Percentiles rank a stretch among this genome's conserved stretches.
Evolutionary conservation across 2,113 vertebrate species (phyloP).

Genomic region (Capreolus pygargus): DNA sequence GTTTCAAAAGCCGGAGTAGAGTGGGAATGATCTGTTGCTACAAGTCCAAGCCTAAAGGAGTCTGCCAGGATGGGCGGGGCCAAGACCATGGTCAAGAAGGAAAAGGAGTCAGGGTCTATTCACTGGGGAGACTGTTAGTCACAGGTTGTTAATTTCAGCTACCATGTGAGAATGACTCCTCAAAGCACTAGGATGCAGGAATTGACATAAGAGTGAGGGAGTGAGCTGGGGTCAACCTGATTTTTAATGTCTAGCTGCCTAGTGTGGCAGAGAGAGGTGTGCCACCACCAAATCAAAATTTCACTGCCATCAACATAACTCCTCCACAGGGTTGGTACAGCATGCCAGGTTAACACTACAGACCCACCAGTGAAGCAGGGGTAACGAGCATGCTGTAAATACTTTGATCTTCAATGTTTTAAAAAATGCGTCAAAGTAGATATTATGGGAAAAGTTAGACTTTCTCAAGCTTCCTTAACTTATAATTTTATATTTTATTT

Average conservation of each 20-base stretch:
- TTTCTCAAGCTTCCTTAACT: background rate
- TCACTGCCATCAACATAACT: background rate
- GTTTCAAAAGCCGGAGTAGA: conserved; percentile 1
- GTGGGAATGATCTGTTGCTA: background rate
- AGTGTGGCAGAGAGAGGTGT: background rate
- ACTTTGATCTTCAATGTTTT: background rate
- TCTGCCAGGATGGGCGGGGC: background rate
- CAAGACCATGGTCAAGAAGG: background rate
- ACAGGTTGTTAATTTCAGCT: background rate
- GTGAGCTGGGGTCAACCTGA: background rate
- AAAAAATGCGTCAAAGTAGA: background rate
- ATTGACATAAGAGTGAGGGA: background rate
- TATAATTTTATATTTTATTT: background rate
- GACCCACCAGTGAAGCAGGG: background rate
- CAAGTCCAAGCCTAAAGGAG: background rate
- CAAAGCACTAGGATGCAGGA: background rate
- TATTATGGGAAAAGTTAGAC: background rate
- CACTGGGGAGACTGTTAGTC: background rate
- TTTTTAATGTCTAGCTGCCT: background rate
- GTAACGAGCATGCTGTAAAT: background rate
- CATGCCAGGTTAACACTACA: background rate
- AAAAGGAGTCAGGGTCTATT: background rate
- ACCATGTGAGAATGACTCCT: background rate
- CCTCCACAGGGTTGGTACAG: background rate
- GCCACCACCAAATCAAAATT: background rate